A percentile compares a stretch with the other conserved stretches of the same genome.
Evolutionary conservation across 2,888 invertebrate genomes (phyloP).

Genomic region (Synanthedon myopaeformis): DNA sequence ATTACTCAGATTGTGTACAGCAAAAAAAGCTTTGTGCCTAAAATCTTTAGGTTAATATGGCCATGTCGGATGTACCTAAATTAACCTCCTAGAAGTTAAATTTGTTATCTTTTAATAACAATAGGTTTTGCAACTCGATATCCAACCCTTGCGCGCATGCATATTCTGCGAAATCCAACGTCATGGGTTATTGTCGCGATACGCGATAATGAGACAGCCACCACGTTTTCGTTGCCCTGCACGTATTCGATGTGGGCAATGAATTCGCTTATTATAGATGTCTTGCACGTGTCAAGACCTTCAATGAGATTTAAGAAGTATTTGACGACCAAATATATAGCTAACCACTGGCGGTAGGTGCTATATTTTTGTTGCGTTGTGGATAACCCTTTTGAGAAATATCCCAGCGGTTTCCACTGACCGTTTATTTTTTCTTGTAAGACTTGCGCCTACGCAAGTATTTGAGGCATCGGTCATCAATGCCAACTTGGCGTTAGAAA

Average conservation of each 20-base stretch:
- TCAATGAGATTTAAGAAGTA: too few species aligned
- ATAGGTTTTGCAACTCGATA: neutral
- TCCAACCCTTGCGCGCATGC: neutral
- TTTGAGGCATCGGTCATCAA: conserved; percentile 7
- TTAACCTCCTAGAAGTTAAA: neutral
- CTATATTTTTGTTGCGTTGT: conserved; percentile 1
- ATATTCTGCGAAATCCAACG: neutral
- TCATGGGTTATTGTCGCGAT: neutral
- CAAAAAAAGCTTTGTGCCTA: neutral
- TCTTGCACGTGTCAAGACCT: too few species aligned
- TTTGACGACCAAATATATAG: too few species aligned
- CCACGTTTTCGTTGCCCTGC: neutral
- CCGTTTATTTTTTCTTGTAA: conserved; percentile 3
- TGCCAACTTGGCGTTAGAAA: neutral
- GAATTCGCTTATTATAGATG: neutral
- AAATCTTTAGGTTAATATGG: neutral
- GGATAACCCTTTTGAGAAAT: conserved; percentile 6
- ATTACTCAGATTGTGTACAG: neutral
- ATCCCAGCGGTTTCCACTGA: conserved; percentile 6
- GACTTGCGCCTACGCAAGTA: conserved; percentile 3
- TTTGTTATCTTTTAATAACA: neutral
- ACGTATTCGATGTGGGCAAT: neutral
- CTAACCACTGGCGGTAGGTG: too few species aligned
- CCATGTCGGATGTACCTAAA: neutral
- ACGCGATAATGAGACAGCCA: neutral